phyloP scores from a whole-genome alignment of 2,797 vertebrate genomes.

The Naso thynnoides region DNA sequence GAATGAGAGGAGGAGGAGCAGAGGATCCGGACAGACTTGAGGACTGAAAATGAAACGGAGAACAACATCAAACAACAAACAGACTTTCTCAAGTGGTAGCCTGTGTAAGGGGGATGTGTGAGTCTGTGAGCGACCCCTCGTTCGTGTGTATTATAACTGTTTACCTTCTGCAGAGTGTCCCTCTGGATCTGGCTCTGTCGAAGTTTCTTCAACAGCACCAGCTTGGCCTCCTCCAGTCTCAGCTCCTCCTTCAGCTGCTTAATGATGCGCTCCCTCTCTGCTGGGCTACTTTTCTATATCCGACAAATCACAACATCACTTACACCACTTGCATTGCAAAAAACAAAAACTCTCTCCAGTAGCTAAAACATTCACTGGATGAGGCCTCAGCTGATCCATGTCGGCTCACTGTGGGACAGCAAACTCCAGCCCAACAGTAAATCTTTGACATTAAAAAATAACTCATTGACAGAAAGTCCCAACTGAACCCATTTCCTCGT shows the following conservation, averaged over 20 bases:
- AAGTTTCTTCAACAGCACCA: slow-evolving; percentile 95
- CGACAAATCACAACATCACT: slow-evolving; percentile 50
- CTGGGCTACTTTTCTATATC: slow-evolving; percentile 82
- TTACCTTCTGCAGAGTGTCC: slow-evolving; percentile 92
- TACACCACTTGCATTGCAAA: slow-evolving; percentile 21
- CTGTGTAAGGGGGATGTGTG: background rate
- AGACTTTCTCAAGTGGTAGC: background rate
- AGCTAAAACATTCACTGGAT: background rate
- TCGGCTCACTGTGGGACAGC: too few relatives aligned
- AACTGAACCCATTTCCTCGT: too few relatives aligned
- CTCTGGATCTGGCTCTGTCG: slow-evolving; percentile 95
- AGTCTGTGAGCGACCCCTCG: background rate
- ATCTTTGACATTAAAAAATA: slow-evolving; percentile 2
- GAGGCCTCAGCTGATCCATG: background rate
- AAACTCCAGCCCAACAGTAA: too few relatives aligned
- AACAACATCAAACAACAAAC: slow-evolving; percentile 6
- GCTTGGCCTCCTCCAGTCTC: slow-evolving; percentile 94
- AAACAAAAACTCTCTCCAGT: background rate
- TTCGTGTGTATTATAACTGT: background rate
- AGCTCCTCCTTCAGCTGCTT: slow-evolving; percentile 95
- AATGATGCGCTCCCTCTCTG: slow-evolving; percentile 88
- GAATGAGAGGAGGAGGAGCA: slow-evolving; percentile 91
- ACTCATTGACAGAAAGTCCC: background rate
- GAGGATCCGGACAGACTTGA: slow-evolving; percentile 85
- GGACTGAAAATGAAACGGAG: slow-evolving; percentile 71